Conservation (phyloP, 2,888 invertebrate species). For the Rhingia campestris region DNA sequence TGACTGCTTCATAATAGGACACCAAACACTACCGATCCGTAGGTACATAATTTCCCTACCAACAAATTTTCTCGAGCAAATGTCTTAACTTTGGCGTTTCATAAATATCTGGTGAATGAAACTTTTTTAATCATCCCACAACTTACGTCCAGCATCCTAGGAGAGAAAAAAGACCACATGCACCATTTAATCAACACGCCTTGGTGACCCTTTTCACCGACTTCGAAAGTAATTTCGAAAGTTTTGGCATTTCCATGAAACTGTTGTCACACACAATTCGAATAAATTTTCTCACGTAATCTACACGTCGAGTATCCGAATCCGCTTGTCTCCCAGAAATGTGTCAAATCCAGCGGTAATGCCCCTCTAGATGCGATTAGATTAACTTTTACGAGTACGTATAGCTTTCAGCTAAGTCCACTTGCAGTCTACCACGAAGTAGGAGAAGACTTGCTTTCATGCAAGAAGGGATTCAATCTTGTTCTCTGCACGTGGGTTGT, state of each 20-base stretch:
- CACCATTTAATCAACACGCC: constrained; percentile 53
- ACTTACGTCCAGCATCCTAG: constrained; percentile 29
- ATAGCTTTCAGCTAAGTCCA: too few relatives aligned
- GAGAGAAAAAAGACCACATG: constrained; percentile 23
- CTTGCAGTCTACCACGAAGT: too few relatives aligned
- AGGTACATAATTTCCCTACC: too few relatives aligned
- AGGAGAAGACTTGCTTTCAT: too few relatives aligned
- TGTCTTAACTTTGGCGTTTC: not conserved
- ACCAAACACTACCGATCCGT: too few relatives aligned
- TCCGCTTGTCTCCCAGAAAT: constrained; percentile 11
- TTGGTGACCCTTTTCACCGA: constrained; percentile 40
- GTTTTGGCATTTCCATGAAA: constrained; percentile 47
- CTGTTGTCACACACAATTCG: constrained; percentile 36
- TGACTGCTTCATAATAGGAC: too few relatives aligned
- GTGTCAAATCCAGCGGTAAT: constrained; percentile 29
- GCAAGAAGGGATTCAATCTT: too few relatives aligned
- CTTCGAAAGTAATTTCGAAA: constrained; percentile 45
- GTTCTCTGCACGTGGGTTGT: too few relatives aligned
- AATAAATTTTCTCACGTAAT: constrained; percentile 50
- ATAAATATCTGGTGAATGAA: constrained; percentile 11
- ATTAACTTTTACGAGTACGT: constrained; percentile 27
- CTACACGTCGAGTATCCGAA: constrained; percentile 34
- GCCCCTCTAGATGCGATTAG: constrained; percentile 33
- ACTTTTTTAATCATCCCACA: constrained; percentile 63
- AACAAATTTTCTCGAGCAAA: too few relatives aligned